Evolutionary conservation across 2,888 invertebrate genomes (phyloP), one percentile per base, ranked within the genome.

Genomic region (Nemoura dubitans): DNA sequence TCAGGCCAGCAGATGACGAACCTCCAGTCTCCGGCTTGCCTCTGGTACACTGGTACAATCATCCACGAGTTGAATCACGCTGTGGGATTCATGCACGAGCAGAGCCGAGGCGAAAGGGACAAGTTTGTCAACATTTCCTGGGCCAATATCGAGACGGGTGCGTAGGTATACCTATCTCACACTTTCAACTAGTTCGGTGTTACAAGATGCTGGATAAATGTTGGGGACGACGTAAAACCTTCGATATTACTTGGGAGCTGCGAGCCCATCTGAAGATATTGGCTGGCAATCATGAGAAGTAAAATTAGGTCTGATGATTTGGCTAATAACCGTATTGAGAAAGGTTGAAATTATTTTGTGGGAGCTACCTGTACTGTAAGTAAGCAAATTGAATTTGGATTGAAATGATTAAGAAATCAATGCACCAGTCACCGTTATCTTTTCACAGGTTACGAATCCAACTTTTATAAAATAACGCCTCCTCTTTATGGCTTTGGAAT

Each of bases 61-160:
- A 92, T 96, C 26, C 97, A 97, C 90, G 97, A 97, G 90, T 91
- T 97, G 88, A 94, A 97, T 92, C 97, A 97, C 89, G 96, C 95
- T 0, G 90, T 95, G 16, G 97, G 97, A 0, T 97, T 97, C 90
- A 92, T 96, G 90, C 97, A 97, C 90, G 97, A 97, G 89, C 97
- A 97, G 91, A 96, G 95, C 90, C 93, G 97, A 14, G 93, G 93
- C 43, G 96, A 97, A 89, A 92, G 97, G 0, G 96, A 97, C 89
- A 92, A 94, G 85, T 95, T 92, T 90, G 95, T 96, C 2, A 91
- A 90, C 3, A 93, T 97, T 28, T 92, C 93, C 7, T 96, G 95
- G 92, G 90, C 93, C 0, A 97, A 97, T 90, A 95, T 97, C 78
- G 93, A 93, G 89, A 90, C 92, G 80, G 94, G n/a, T n/a, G n/a